phyloP scores from a whole-genome alignment of 2,888 invertebrate species.

The Agrochola lychnidis region DNA sequence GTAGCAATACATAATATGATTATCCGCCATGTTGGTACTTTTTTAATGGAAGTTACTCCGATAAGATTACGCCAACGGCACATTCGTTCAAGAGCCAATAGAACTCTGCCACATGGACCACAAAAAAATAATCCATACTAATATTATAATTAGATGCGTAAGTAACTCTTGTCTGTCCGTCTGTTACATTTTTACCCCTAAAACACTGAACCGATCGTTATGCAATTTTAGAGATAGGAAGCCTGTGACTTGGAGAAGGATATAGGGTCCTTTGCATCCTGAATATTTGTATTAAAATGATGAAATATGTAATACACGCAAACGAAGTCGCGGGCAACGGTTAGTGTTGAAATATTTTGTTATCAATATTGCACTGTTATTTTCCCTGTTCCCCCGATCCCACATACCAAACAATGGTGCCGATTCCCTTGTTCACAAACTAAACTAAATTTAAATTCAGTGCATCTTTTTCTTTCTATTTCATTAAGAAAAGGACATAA shows the following conservation, averaged over 20 bases:
- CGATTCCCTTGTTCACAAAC: too few species aligned
- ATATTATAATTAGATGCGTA: background rate
- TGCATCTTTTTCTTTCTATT: too few species aligned
- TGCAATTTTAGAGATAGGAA: background rate
- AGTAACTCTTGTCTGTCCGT: background rate
- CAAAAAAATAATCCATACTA: background rate
- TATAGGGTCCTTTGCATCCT: background rate
- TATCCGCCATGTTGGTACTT: background rate
- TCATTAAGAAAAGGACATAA: too few species aligned
- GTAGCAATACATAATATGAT: constrained; percentile 26
- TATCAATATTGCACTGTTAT: background rate
- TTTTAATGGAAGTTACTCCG: background rate
- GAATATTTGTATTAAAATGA: background rate
- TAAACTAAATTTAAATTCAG: too few species aligned
- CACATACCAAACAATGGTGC: too few species aligned
- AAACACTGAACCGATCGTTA: background rate
- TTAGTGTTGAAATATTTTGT: background rate
- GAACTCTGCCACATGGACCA: background rate
- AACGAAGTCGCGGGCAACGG: background rate
- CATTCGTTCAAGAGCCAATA: constrained; percentile 9
- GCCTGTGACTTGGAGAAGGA: background rate
- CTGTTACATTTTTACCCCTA: background rate
- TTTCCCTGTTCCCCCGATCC: background rate
- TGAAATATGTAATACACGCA: background rate
- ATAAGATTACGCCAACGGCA: background rate